phyloP scores from a whole-genome alignment of 1,140 invertebrate species.

The Zophobas atratus region DNA sequence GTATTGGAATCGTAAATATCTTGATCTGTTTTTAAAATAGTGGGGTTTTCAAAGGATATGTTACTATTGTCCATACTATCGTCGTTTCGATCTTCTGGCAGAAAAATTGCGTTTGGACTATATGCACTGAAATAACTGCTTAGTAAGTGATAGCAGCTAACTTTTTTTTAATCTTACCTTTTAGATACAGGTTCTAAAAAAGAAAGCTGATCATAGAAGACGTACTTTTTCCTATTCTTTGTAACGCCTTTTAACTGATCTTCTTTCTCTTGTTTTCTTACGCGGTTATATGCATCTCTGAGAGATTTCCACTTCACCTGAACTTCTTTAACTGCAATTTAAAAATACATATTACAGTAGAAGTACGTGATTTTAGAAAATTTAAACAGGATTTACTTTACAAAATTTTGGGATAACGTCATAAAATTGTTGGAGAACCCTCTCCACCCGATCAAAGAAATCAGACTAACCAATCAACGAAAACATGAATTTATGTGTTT shows the following conservation, averaged over 20 bases:
- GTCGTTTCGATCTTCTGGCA: slow-evolving; percentile 21
- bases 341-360: slow-evolving; percentile 5
- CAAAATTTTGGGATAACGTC: too few species aligned
- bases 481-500: too few species aligned
- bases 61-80: slow-evolving; percentile 30
- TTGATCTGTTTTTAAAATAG: not conserved
- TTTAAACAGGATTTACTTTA: too few species aligned
- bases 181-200: slow-evolving; percentile 45
- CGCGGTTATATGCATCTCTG: slow-evolving; percentile 54
- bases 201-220: slow-evolving; percentile 56
- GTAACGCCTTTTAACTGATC: slow-evolving; percentile 41
- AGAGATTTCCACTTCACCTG: slow-evolving; percentile 61
- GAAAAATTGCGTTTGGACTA: slow-evolving; percentile 27
- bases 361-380: too few species aligned
- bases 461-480: too few species aligned
- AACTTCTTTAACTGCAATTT: slow-evolving; percentile 57
- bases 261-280: slow-evolving; percentile 50
- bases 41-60: slow-evolving; percentile 1
- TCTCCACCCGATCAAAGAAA: too few species aligned
- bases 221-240: slow-evolving; percentile 52
- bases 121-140: not conserved
- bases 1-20: slow-evolving; percentile 1
- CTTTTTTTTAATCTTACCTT: not conserved
- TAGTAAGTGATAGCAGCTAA: not conserved
- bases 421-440: too few species aligned